Evolutionary conservation across 2,113 vertebrate species (phyloP).

Genomic region (Rhinopomastus cyanomelas): DNA sequence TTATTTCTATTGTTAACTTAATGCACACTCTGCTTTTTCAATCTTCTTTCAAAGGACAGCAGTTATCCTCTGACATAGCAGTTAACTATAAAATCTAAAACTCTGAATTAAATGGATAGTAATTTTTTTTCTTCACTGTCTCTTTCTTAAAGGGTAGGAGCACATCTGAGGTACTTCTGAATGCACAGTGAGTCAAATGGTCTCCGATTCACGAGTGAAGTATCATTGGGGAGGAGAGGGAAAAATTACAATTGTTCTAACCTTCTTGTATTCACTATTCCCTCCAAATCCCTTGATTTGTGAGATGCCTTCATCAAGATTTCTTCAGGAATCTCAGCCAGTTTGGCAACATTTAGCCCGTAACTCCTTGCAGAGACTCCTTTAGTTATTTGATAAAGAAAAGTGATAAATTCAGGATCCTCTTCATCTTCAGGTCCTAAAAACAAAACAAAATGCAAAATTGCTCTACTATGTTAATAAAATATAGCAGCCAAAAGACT

Average conservation of each 20-base stretch:
- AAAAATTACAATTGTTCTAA: slow-evolving; percentile 49
- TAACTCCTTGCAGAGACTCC: slow-evolving; percentile 91
- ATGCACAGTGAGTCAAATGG: background rate
- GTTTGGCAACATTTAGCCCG: slow-evolving; percentile 92
- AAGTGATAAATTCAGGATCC: slow-evolving; percentile 90
- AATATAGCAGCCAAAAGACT: background rate
- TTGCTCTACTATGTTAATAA: background rate
- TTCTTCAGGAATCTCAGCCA: slow-evolving; percentile 87
- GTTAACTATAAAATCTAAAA: background rate
- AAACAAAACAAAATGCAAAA: background rate
- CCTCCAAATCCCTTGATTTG: slow-evolving; percentile 91
- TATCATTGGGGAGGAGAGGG: background rate
- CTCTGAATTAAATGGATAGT: background rate
- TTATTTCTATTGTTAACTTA: background rate
- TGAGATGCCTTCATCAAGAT: slow-evolving; percentile 85
- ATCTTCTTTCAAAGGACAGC: background rate
- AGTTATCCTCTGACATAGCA: background rate
- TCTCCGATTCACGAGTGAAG: background rate
- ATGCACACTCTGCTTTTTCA: background rate
- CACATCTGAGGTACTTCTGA: background rate
- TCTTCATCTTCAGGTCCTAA: slow-evolving; percentile 72
- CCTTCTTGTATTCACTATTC: slow-evolving; percentile 84
- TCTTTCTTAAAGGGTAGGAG: background rate
- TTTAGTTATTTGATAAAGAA: slow-evolving; percentile 94
- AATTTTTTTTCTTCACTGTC: background rate